These are phyloP conservation scores for Drosophila punjabiensis DNA, from an alignment of 1,140 invertebrate species.

Conservation along the genomic window DNA sequence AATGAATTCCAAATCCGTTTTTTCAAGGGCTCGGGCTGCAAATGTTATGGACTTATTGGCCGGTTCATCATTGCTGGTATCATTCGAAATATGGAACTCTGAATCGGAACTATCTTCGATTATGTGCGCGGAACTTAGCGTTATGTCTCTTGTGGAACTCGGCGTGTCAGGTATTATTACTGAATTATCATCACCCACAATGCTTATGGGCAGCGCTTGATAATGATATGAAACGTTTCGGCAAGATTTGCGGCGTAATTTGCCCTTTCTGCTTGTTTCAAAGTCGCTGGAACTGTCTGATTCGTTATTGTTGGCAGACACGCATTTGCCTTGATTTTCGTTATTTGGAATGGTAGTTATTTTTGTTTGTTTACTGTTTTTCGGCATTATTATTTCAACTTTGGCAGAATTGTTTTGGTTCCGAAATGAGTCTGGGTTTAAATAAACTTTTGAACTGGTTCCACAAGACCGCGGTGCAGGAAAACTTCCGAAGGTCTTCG, in stretches of 20 bases:
- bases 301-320: slow-evolving; percentile 1
- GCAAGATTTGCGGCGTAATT: slow-evolving; percentile 40
- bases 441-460: slow-evolving; percentile 16
- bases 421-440: not conserved
- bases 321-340: not conserved
- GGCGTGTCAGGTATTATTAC: not conserved
- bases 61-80: slow-evolving; percentile 61
- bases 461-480: not conserved
- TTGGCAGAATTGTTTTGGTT: slow-evolving; percentile 44
- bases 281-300: slow-evolving; percentile 42
- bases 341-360: not conserved
- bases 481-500: not conserved
- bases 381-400: slow-evolving; percentile 35
- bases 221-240: slow-evolving; percentile 39
- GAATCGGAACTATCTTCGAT: slow-evolving; percentile 63
- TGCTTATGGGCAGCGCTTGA: slow-evolving; percentile 48
- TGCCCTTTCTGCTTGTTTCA: slow-evolving; percentile 40
- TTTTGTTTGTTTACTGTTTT: slow-evolving; percentile 5
- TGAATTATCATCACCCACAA: slow-evolving; percentile 25
- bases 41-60: slow-evolving; percentile 43
- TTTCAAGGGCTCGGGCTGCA: slow-evolving; percentile 30
- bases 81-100: slow-evolving; percentile 62
- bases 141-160: slow-evolving; percentile 47
- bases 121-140: slow-evolving; percentile 39
- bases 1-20: slow-evolving; percentile 42